A percentile compares a stretch with the other conserved stretches of the same genome.
These are phyloP conservation scores for Vipera latastei DNA, from an alignment of 2,797 vertebrate genomes.

Conservation along the genomic window DNA sequence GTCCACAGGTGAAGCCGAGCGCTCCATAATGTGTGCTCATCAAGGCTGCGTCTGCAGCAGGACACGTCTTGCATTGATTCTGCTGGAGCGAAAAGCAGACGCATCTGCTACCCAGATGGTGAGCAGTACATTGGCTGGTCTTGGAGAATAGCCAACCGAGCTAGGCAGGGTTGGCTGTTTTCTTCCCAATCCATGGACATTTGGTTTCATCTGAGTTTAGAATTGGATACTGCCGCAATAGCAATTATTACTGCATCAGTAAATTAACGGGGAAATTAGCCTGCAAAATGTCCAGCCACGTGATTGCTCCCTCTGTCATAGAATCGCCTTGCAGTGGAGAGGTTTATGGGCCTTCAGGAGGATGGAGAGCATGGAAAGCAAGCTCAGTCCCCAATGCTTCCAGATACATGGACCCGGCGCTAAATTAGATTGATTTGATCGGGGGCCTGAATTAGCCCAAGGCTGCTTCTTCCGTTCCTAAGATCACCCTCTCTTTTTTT, in stretches of 20 bases:
- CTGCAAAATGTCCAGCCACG: conserved; percentile 63
- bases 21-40: conserved; percentile 59
- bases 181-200: conserved; percentile 39
- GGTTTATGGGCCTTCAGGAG: conserved; percentile 41
- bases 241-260: conserved; percentile 67
- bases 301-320: conserved; percentile 59
- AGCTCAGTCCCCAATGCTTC: not conserved
- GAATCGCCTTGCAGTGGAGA: conserved; percentile 39
- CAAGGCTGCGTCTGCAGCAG: conserved; percentile 37
- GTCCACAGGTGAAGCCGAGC: conserved; percentile 53
- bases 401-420: not conserved
- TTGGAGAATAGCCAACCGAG: conserved; percentile 26
- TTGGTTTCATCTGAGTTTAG: conserved; percentile 42
- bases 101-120: conserved; percentile 38
- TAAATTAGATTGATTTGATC: not conserved
- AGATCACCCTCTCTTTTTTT: conserved; percentile 7
- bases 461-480: not conserved
- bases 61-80: conserved; percentile 39
- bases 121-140: conserved; percentile 41
- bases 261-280: conserved; percentile 73
- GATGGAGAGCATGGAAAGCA: conserved; percentile 12
- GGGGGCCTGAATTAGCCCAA: not conserved
- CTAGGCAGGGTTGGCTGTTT: conserved; percentile 32
- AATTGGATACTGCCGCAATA: conserved; percentile 48
- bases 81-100: conserved; percentile 2